Conservation (phyloP, 2,888 invertebrate genomes). For the Drosophila setosimentum region DNA sequence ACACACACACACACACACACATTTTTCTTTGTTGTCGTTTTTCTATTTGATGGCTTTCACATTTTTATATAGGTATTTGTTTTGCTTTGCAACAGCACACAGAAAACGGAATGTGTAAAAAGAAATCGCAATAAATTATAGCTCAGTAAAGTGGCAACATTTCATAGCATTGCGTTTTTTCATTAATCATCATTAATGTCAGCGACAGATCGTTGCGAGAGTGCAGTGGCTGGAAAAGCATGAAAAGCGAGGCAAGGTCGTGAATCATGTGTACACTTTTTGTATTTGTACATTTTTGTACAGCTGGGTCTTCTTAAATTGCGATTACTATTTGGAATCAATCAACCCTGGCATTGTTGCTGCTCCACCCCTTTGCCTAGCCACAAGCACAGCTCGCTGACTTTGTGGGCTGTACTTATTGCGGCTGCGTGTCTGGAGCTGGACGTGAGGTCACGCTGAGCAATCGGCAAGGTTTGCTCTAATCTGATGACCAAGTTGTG, state of each 20-base stretch:
- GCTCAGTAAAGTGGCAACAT: slow-evolving; percentile 49
- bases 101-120: slow-evolving; percentile 42
- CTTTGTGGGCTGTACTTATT: slow-evolving; percentile 12
- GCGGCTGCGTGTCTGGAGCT: slow-evolving; percentile 51
- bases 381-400: slow-evolving; percentile 1
- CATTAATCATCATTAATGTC: slow-evolving; percentile 81
- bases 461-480: slow-evolving; percentile 60
- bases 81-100: slow-evolving; percentile 13
- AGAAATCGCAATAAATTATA: slow-evolving; percentile 71
- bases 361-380: slow-evolving; percentile 7
- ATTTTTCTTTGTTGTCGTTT: slow-evolving; percentile 36
- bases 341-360: slow-evolving; percentile 57
- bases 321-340: slow-evolving; percentile 60
- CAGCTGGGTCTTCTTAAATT: background rate
- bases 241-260: slow-evolving; percentile 77
- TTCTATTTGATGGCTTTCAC: slow-evolving; percentile 63
- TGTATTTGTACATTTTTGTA: background rate
- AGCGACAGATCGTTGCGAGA: slow-evolving; percentile 36
- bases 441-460: slow-evolving; percentile 73
- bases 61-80: slow-evolving; percentile 22
- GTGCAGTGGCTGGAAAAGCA: slow-evolving; percentile 78
- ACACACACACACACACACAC: background rate
- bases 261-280: slow-evolving; percentile 5
- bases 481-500: slow-evolving; percentile 81
- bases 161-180: slow-evolving; percentile 62